These are phyloP conservation scores for Catocala nupta DNA, from an alignment of 2,888 invertebrate species.

Conservation along the genomic window DNA sequence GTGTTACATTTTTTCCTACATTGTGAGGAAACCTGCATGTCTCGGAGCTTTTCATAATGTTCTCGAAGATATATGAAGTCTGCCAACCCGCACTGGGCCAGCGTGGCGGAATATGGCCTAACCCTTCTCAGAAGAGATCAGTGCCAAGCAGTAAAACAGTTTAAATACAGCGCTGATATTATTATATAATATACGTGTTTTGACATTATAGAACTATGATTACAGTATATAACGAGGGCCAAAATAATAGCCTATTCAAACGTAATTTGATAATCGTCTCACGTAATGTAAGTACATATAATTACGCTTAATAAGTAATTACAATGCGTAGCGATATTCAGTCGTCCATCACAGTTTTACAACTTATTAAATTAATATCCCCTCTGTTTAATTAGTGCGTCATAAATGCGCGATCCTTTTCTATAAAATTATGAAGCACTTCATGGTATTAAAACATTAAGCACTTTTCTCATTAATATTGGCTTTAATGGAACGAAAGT, in stretches of 20 bases:
- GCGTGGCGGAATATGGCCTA: no score
- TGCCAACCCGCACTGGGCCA: no score
- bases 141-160: no score
- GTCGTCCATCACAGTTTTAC: conserved; percentile 32
- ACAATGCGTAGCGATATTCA: conserved; percentile 18
- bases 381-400: conserved; percentile 56
- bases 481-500: conserved; percentile 41
- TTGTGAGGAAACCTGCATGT: no score
- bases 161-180: no score
- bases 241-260: conserved; percentile 5
- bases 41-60: no score
- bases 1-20: no score
- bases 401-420: conserved; percentile 54
- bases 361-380: conserved; percentile 41
- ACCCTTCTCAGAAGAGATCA: no score
- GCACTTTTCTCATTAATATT: conserved; percentile 51
- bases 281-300: conserved; percentile 10
- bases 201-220: no score
- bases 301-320: conserved; percentile 26
- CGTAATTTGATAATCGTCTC: conserved; percentile 17
- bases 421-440: conserved; percentile 41
- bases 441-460: conserved; percentile 52
- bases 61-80: no score
- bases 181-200: no score
- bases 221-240: not conserved